Percentiles rank a stretch among this genome's conserved stretches.
These are phyloP conservation scores for Erpetoichthys calabaricus DNA, from an alignment of 2,797 vertebrate genomes.

Conservation along the genomic window DNA sequence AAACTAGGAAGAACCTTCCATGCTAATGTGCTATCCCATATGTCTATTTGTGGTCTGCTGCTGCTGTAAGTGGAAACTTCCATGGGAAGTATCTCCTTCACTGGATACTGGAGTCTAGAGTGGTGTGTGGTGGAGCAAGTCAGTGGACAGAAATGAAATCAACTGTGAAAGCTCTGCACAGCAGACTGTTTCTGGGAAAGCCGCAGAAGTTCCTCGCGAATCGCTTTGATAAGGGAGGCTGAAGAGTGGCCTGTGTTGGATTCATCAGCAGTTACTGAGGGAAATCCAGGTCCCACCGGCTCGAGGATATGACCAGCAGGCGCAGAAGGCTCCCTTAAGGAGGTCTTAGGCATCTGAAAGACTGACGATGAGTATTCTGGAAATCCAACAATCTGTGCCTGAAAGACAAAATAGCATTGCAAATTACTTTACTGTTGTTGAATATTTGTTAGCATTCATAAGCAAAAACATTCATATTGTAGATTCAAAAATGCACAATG, in stretches of 20 bases:
- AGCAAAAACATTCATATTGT: too few relatives aligned
- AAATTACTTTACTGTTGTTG: too few relatives aligned
- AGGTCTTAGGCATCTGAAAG: slow-evolving; percentile 82
- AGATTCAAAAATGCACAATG: too few relatives aligned
- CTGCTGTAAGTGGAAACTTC: neutral
- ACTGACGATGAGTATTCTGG: slow-evolving; percentile 81
- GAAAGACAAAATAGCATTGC: slow-evolving; percentile 18
- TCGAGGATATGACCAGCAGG: slow-evolving; percentile 65
- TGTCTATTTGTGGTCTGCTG: too few relatives aligned
- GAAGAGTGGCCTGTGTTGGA: slow-evolving; percentile 81
- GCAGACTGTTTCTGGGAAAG: slow-evolving; percentile 86
- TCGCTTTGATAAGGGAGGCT: slow-evolving; percentile 93
- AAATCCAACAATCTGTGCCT: slow-evolving; percentile 63
- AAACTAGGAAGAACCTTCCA: too few relatives aligned
- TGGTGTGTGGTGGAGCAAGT: neutral
- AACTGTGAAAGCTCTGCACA: slow-evolving; percentile 73
- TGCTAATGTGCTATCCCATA: too few relatives aligned
- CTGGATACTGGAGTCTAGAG: neutral
- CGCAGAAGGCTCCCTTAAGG: slow-evolving; percentile 62
- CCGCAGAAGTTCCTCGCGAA: slow-evolving; percentile 88
- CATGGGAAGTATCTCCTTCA: slow-evolving; percentile 4
- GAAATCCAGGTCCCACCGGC: slow-evolving; percentile 64
- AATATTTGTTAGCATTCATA: too few relatives aligned
- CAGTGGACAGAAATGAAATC: slow-evolving; percentile 39
- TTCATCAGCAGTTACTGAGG: slow-evolving; percentile 53